Percentiles rank a stretch among this genome's conserved stretches.
Conservation (phyloP, 30 jellyfish, hydroid and myxozoan genomes). For the Chironex yamaguchii region DNA sequence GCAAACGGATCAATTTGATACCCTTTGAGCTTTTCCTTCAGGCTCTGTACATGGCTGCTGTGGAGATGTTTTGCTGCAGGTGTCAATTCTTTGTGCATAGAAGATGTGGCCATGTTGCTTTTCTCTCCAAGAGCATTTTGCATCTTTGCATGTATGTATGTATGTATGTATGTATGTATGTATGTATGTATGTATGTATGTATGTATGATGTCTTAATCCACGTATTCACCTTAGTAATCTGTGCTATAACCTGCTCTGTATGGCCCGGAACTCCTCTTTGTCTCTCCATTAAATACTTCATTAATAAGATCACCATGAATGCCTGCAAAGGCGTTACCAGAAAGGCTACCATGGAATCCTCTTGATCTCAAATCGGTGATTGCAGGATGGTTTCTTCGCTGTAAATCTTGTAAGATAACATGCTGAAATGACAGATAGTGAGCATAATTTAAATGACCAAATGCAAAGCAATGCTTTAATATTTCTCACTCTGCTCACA, state of each 20-base stretch:
- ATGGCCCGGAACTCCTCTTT: slow-evolving; percentile 44
- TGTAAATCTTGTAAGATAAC: slow-evolving; percentile 30
- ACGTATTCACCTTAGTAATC: slow-evolving; percentile 33
- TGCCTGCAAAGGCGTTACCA: slow-evolving; percentile 9
- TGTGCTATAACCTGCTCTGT: slow-evolving; percentile 64
- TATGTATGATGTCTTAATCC: slow-evolving; percentile 45
- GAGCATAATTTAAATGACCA: slow-evolving; percentile 42
- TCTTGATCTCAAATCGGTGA: background rate
- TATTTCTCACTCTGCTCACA: slow-evolving; percentile 22
- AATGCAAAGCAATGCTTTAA: slow-evolving; percentile 11
- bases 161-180: too few species aligned
- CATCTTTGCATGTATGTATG: slow-evolving; percentile 30
- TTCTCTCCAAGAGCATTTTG: slow-evolving; percentile 26
- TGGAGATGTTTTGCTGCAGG: slow-evolving; percentile 23
- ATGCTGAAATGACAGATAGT: slow-evolving; percentile 33
- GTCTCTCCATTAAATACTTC: slow-evolving; percentile 49
- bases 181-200: too few species aligned
- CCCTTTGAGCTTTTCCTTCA: slow-evolving; percentile 6
- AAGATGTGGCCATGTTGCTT: slow-evolving; percentile 22
- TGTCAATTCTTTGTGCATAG: slow-evolving; percentile 29
- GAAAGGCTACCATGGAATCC: slow-evolving; percentile 36
- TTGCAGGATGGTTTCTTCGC: slow-evolving; percentile 38
- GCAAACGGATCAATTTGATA: slow-evolving; percentile 42
- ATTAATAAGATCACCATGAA: slow-evolving; percentile 53
- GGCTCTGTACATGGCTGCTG: slow-evolving; percentile 15